Evolutionary conservation across 2,797 vertebrate genomes (phyloP).

Genomic region (Peromyscus attwateri): DNA sequence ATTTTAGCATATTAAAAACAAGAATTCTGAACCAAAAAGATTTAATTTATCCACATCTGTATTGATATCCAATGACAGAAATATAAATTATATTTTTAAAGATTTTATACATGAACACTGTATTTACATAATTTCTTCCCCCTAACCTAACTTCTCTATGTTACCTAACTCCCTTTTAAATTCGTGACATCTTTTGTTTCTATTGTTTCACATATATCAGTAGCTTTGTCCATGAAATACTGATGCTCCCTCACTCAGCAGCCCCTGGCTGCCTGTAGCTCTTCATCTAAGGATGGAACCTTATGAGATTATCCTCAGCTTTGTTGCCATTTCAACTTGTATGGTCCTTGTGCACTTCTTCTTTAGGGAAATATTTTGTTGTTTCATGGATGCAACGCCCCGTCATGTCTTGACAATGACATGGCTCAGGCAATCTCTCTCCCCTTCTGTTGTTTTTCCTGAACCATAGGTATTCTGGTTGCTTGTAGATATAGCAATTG

Average conservation of each 20-base stretch:
- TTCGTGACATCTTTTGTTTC: not conserved
- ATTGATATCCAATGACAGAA: not conserved
- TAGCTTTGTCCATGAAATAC: not conserved
- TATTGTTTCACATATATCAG: not conserved
- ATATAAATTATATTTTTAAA: not conserved
- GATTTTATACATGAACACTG: not conserved
- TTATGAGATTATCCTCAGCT: not conserved
- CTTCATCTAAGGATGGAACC: not conserved
- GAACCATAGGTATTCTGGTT: no score
- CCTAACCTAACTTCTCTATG: not conserved
- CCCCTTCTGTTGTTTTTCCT: no score
- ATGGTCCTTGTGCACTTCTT: not conserved
- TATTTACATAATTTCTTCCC: no score
- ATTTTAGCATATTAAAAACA: not conserved
- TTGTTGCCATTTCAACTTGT: not conserved
- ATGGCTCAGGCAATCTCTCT: not conserved
- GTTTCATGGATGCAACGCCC: not conserved
- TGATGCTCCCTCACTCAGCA: not conserved
- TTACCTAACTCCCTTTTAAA: not conserved
- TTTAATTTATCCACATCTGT: not conserved
- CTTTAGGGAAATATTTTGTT: not conserved
- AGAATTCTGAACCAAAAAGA: constrained; percentile 14
- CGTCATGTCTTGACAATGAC: not conserved
- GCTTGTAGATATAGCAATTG: not conserved
- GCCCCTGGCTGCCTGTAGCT: not conserved